These are phyloP conservation scores for Plutella xylostella DNA, from an alignment of 2,888 invertebrate species.

Conservation along the genomic window DNA sequence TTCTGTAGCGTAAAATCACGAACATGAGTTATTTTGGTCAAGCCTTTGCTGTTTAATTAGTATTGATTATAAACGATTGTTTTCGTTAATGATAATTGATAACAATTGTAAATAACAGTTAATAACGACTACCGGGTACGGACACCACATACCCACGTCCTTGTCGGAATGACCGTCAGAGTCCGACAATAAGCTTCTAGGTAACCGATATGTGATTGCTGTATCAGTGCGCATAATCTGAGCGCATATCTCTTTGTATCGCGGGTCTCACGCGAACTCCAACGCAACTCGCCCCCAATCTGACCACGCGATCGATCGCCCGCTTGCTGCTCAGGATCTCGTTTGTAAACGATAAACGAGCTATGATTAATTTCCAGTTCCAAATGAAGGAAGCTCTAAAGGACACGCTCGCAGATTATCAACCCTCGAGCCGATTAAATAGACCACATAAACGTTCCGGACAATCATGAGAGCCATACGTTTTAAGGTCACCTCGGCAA, in stretches of 20 bases:
- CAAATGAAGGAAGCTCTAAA: conserved; percentile 22
- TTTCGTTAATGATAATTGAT: too few species aligned
- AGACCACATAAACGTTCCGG: conserved; percentile 18
- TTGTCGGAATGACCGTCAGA: too few species aligned
- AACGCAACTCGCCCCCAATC: conserved; percentile 33
- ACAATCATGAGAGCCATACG: conserved; percentile 18
- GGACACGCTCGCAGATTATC: neutral
- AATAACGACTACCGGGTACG: too few species aligned
- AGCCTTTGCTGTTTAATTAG: too few species aligned
- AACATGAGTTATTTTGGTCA: too few species aligned
- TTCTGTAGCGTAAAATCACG: too few species aligned
- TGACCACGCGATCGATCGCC: conserved; percentile 35
- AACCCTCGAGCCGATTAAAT: conserved; percentile 1
- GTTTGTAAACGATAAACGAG: conserved; percentile 34
- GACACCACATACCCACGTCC: too few species aligned
- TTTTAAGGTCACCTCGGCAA: neutral
- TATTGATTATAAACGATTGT: too few species aligned
- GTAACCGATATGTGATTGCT: conserved; percentile 54
- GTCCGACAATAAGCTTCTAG: conserved; percentile 42
- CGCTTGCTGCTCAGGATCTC: conserved; percentile 30
- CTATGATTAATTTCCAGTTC: conserved; percentile 38
- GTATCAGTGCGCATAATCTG: conserved; percentile 57
- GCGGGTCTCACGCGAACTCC: conserved; percentile 38
- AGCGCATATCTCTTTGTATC: conserved; percentile 49
- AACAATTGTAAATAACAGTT: too few species aligned